Conservation (phyloP, 2,113 vertebrate species). For the Syngnathus scovelli region DNA sequence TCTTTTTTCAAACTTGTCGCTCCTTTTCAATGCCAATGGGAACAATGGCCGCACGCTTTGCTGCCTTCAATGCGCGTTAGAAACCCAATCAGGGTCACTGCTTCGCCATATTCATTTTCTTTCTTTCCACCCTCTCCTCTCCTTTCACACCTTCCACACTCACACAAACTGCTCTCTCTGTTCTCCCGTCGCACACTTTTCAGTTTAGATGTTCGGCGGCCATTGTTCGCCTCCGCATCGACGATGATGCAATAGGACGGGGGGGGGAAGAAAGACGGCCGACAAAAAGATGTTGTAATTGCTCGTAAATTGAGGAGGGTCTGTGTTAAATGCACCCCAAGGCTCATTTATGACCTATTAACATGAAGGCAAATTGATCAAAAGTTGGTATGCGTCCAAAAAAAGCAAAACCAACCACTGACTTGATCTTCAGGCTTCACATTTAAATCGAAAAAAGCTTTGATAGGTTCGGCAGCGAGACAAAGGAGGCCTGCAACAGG, state of each 20-base stretch:
- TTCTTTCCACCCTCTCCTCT: constrained; percentile 31
- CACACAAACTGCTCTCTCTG: constrained; percentile 43
- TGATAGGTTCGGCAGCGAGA: constrained; percentile 52
- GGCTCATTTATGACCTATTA: not conserved
- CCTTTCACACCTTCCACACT: constrained; percentile 23
- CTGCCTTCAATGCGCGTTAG: constrained; percentile 63
- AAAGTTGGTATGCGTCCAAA: not conserved
- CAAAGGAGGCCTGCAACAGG: constrained; percentile 55
- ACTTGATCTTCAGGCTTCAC: not conserved
- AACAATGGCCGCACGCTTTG: constrained; percentile 67
- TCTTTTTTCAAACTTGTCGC: constrained; percentile 57
- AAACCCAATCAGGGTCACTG: constrained; percentile 67
- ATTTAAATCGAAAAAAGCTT: constrained; percentile 21
- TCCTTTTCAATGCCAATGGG: constrained; percentile 56
- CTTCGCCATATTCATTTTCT: constrained; percentile 50
- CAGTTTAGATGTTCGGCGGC: constrained; percentile 16
- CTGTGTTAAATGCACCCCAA: constrained; percentile 66
- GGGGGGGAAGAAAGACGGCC: constrained; percentile 14
- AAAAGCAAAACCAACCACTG: not conserved
- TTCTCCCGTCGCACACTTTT: constrained; percentile 32
- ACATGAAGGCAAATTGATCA: not conserved
- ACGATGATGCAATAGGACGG: constrained; percentile 29
- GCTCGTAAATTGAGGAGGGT: constrained; percentile 85
- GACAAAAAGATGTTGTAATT: constrained; percentile 73
- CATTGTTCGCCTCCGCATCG: constrained; percentile 32